A percentile compares a stretch with the other conserved stretches of the same genome.
phyloP scores from a whole-genome alignment of 2,797 vertebrate species.

The Rhincodon typus region DNA sequence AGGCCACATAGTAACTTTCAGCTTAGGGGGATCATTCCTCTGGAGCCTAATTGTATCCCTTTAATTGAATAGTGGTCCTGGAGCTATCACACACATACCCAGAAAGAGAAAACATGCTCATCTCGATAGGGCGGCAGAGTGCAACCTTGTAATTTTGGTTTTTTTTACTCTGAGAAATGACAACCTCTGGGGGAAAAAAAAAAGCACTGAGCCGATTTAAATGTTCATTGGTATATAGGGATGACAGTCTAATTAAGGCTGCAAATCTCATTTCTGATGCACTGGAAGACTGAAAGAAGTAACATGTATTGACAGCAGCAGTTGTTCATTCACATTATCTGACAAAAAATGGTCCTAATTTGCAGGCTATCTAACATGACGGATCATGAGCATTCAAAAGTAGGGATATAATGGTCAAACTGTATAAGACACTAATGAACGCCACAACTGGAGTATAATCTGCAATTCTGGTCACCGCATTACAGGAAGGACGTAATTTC shows the following conservation, averaged over 20 bases:
- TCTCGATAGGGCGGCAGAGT: neutral
- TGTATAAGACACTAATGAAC: no score
- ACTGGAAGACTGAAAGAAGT: slow-evolving; percentile 2
- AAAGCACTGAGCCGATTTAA: neutral
- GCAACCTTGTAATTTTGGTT: neutral
- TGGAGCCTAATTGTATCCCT: neutral
- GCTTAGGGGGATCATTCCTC: neutral
- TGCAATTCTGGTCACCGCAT: no score
- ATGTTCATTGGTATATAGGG: neutral
- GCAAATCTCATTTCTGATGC: neutral
- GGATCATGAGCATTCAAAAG: neutral
- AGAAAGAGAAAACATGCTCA: neutral
- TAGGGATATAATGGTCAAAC: no score
- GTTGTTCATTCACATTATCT: neutral
- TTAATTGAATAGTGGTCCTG: neutral
- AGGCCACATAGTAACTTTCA: neutral
- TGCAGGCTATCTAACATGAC: neutral
- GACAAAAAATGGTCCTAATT: neutral
- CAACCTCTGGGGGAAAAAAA: neutral
- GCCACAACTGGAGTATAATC: no score
- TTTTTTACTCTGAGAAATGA: neutral
- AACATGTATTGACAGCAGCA: neutral
- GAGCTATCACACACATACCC: neutral
- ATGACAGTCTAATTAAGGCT: neutral
- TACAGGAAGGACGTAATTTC: no score